Conservation (phyloP, 2,113 vertebrate species). For the Pomatostomus ruficeps region DNA sequence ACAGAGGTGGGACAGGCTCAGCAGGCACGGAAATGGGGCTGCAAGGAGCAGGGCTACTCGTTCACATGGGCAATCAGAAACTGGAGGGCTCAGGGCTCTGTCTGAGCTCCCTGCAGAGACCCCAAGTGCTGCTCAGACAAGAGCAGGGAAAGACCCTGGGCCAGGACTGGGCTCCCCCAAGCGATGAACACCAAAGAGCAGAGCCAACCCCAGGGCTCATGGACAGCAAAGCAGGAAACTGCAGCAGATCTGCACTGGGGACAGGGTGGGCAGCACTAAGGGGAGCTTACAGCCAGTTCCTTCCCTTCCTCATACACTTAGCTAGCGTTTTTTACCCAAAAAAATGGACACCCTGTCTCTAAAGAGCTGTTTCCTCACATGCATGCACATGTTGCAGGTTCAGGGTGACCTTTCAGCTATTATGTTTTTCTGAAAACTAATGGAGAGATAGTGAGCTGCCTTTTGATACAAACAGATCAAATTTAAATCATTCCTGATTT, state of each 20-base stretch:
- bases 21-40: rapidly evolving
- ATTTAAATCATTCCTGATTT: not conserved
- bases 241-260: not conserved
- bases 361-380: not conserved
- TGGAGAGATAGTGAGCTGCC: not conserved
- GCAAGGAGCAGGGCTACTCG: rapidly evolving
- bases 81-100: not conserved
- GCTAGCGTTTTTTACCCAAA: not conserved
- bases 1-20: not conserved
- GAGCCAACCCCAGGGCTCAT: not conserved
- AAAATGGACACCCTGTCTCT: not conserved
- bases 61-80: rapidly evolving
- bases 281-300: not conserved
- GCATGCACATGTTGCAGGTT: not conserved
- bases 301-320: not conserved
- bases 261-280: not conserved
- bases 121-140: not conserved
- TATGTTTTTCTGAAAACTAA: not conserved
- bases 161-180: not conserved
- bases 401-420: not conserved
- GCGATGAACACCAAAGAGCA: not conserved
- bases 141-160: not conserved
- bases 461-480: not conserved
- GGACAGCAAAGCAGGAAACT: not conserved
- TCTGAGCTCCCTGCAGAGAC: not conserved